Conservation (phyloP, 1,140 invertebrate species). For the Trypoxylus dichotomus region DNA sequence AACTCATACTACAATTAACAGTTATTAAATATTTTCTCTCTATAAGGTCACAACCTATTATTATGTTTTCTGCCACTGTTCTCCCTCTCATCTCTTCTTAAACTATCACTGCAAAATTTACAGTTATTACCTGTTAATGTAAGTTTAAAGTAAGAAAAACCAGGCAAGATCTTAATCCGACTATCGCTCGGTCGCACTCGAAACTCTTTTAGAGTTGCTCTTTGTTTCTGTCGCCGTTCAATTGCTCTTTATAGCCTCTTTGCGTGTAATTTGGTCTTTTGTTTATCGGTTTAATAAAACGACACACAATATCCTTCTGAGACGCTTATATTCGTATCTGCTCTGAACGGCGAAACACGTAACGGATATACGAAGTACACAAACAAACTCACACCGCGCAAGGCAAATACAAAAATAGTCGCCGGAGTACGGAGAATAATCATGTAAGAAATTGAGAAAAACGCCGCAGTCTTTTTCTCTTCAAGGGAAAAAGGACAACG, state of each 20-base stretch:
- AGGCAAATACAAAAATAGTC: not conserved
- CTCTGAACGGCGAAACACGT: not conserved
- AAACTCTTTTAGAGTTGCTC: no score
- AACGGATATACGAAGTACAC: not conserved
- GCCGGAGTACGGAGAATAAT: not conserved
- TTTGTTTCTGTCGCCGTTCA: not conserved
- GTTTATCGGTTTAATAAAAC: constrained; percentile 23
- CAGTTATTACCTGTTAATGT: no score
- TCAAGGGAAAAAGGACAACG: not conserved
- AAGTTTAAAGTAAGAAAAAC: no score
- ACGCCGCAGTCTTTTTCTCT: not conserved
- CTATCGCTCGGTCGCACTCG: no score
- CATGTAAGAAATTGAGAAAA: not conserved
- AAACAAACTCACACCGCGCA: not conserved
- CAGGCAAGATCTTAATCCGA: no score
- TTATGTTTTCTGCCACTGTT: no score
- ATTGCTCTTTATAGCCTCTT: not conserved
- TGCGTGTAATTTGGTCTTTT: not conserved
- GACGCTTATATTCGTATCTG: not conserved
- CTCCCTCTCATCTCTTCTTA: no score
- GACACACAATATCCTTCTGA: not conserved
- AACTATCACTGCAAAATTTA: no score
- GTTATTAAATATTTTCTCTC: no score
- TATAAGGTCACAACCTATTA: no score
- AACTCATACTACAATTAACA: no score